Percentiles rank a stretch among this genome's conserved stretches.
Conservation (phyloP, 2,113 vertebrate species). For the Chaetura pelagica region DNA sequence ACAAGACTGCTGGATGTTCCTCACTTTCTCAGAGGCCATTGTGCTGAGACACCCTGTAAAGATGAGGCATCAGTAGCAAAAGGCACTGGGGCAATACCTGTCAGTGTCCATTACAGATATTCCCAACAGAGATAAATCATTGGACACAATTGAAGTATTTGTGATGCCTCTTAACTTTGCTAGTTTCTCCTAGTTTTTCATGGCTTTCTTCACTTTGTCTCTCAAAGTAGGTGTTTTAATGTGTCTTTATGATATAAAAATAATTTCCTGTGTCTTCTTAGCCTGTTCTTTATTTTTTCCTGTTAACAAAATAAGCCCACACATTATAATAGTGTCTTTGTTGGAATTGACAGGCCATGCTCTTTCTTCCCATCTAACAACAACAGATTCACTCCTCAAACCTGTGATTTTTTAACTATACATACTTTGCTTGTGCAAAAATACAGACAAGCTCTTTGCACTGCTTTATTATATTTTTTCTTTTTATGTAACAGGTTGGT, state of each 20-base stretch:
- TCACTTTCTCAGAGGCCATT: not conserved
- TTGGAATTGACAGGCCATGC: not conserved
- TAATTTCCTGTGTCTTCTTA: not conserved
- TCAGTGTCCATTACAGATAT: not conserved
- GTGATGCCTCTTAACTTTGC: not conserved
- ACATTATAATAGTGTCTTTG: not conserved
- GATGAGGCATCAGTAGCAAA: not conserved
- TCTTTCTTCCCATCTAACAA: not conserved
- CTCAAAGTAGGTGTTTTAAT: not conserved
- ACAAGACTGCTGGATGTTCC: not conserved
- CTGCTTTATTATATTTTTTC: not conserved
- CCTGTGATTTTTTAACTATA: not conserved
- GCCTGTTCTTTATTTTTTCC: not conserved
- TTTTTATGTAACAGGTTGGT: slow-evolving; percentile 82
- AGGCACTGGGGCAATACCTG: not conserved
- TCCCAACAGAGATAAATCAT: not conserved
- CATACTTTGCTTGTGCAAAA: not conserved
- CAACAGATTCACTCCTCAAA: not conserved
- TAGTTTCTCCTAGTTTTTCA: not conserved
- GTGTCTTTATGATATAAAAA: not conserved
- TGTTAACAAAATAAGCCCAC: not conserved
- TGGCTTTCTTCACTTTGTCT: not conserved
- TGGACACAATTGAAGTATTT: not conserved
- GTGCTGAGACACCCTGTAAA: not conserved
- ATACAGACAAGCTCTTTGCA: not conserved